Evolutionary conservation across 2,888 invertebrate genomes (phyloP), one percentile per base, ranked within the genome.

Genomic region (Himalopsyche anomala): DNA sequence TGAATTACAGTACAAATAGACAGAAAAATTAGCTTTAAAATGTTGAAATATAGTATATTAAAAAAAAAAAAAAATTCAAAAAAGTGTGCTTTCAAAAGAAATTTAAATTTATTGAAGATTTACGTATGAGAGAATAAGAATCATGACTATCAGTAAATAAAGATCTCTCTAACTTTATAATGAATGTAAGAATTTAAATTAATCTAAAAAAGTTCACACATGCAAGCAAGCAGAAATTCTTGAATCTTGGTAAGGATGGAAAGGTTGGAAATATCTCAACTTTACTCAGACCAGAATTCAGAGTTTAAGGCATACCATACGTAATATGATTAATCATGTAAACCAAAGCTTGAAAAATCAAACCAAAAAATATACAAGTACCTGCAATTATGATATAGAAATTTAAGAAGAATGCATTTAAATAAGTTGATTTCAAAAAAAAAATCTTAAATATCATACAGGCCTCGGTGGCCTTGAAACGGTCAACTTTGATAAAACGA

Each of bases 151-250:
- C 9, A 8, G 6, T 45, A 0, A 45, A 9, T 45, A 45, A 51
- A 51, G 4, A 15, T 15, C 0, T 51, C 15, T 15, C 51, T 6
- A 15, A 51, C 51, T 51, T 15, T 8, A 42, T 8, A 6, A 42
- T 42, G 45, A 11, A 51, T 11, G 45, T 51, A 51, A 69, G 62
- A 82, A 62, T 28, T 80, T 69, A 69, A 45, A 36, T 83, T 19
- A 88, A 38, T 85, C 74, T 40, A 86, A n/a, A 56, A 51, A 62
- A 40, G 51, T 56, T 74, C 84, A 86, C 56, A 80, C 54, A 87
- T 79, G 82, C 54, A 83, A 84, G 83, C 88, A 86, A 89, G 87
- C 88, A 81, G 81, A 85, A 83, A 87, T 86, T 87, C 89, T 89
- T 90, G 9, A 74, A 74, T 19, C 74, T 36, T 36, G 74, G 36